A percentile compares a stretch with the other conserved stretches of the same genome.
Evolutionary conservation across 2,113 vertebrate genomes (phyloP).

Genomic region (Oreochromis niloticus): DNA sequence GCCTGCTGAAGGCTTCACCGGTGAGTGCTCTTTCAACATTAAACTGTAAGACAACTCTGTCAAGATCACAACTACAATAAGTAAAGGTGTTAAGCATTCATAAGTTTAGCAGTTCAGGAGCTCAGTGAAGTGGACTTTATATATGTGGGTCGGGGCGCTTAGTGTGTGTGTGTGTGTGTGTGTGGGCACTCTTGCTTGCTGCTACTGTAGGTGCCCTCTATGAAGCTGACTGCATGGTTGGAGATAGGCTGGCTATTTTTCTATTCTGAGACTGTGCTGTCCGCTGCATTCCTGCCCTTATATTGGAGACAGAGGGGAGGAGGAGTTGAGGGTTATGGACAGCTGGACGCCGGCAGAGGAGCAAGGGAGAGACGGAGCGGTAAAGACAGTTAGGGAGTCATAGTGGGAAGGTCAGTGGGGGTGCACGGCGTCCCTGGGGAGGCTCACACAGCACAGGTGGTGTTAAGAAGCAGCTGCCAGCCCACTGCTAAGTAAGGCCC

Average conservation of each 20-base stretch:
- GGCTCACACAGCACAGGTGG: slow-evolving; percentile 28
- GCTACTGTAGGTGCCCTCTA: slow-evolving; percentile 40
- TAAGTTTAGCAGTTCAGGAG: neutral
- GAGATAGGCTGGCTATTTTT: slow-evolving; percentile 34
- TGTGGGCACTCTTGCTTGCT: neutral
- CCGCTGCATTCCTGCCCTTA: slow-evolving; percentile 67
- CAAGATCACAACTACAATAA: slow-evolving; percentile 23
- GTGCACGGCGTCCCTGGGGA: slow-evolving; percentile 1
- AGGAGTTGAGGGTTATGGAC: slow-evolving; percentile 22
- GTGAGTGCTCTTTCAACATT: slow-evolving; percentile 15
- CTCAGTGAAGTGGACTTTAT: neutral
- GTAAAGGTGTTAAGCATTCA: neutral
- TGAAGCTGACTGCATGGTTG: slow-evolving; percentile 10
- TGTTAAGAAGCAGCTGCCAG: slow-evolving; percentile 31
- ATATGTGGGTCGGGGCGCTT: neutral
- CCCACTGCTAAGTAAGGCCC: neutral
- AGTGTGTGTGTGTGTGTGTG: slow-evolving; percentile 4
- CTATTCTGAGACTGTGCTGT: slow-evolving; percentile 64
- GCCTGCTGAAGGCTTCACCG: neutral
- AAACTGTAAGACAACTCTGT: neutral
- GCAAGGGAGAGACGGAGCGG: neutral
- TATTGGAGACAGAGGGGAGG: slow-evolving; percentile 40
- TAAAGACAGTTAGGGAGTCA: slow-evolving; percentile 18
- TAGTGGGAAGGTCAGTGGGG: slow-evolving; percentile 29
- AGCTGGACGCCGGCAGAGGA: slow-evolving; percentile 41